Percentiles rank a stretch among this genome's conserved stretches.
phyloP scores from a whole-genome alignment of 2,888 invertebrate genomes.

The Drosophila merina region DNA sequence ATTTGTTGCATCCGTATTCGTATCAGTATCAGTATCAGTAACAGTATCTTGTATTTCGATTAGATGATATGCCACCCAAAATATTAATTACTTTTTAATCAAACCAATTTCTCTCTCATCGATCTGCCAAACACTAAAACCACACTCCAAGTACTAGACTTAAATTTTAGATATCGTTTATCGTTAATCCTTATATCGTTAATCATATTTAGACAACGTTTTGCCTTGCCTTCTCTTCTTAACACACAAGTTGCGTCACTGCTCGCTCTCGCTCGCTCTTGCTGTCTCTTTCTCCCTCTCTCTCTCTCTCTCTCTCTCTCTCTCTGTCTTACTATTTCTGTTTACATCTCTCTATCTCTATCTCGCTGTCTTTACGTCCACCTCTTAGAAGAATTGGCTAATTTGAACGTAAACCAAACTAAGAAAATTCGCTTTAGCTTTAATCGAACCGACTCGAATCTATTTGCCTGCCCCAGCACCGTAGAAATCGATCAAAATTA shows the following conservation, averaged over 20 bases:
- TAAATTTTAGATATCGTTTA: constrained; percentile 41
- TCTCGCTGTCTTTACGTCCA: constrained; percentile 18
- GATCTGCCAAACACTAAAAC: constrained; percentile 36
- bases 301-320: constrained; percentile 14
- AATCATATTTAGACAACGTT: constrained; percentile 35
- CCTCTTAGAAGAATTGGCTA: constrained; percentile 22
- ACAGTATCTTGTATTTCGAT: constrained; percentile 49
- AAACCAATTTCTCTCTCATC: constrained; percentile 32
- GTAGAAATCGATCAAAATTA: constrained; percentile 36
- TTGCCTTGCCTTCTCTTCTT: constrained; percentile 40
- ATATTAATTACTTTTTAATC: constrained; percentile 17
- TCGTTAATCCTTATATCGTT: constrained; percentile 41
- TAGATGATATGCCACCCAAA: constrained; percentile 47
- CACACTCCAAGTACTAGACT: constrained; percentile 40
- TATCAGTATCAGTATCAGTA: not conserved
- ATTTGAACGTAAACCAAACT: constrained; percentile 7
- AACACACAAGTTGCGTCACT: constrained; percentile 34
- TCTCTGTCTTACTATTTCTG: constrained; percentile 5
- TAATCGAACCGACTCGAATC: constrained; percentile 10
- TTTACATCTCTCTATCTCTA: constrained; percentile 2
- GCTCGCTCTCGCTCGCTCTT: constrained; percentile 33
- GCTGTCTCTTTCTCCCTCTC: constrained; percentile 29
- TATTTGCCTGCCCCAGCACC: constrained; percentile 33
- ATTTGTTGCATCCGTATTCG: constrained; percentile 53
- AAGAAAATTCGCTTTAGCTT: constrained; percentile 30